A percentile compares a stretch with the other conserved stretches of the same genome.
Evolutionary conservation across 2,888 invertebrate species (phyloP).

Genomic region (Rugalucina vietnamica): DNA sequence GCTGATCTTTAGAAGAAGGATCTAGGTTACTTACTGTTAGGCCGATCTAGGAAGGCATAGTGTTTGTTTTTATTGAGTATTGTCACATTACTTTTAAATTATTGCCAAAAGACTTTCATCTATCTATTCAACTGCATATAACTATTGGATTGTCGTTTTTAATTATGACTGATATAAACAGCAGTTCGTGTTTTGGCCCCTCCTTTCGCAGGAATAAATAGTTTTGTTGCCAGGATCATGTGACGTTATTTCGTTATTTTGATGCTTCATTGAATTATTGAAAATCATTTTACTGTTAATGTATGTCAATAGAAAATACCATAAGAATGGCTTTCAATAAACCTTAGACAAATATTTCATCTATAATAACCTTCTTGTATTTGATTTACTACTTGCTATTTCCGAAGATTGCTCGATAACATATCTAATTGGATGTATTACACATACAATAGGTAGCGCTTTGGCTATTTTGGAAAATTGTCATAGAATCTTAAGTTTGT

Average conservation of each 20-base stretch:
- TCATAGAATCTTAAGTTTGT: not conserved
- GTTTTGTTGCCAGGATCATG: not conserved
- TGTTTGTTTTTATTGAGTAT: no score
- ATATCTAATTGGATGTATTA: conserved; percentile 1
- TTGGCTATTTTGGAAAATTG: not conserved
- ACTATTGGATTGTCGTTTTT: no score
- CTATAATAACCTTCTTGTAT: conserved; percentile 32
- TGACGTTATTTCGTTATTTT: not conserved
- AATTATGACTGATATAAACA: no score
- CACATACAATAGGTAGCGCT: not conserved
- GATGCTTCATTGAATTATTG: not conserved
- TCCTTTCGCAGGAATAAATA: not conserved
- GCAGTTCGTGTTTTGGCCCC: not conserved
- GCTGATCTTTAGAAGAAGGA: no score
- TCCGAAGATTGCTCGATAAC: not conserved
- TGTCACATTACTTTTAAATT: no score
- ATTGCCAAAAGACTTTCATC: no score
- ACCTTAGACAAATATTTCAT: conserved; percentile 1
- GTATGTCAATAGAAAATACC: conserved; percentile 8
- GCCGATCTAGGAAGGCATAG: no score
- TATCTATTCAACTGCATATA: no score
- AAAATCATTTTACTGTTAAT: not conserved
- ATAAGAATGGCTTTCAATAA: not conserved
- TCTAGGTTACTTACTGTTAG: no score
- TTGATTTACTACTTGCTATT: conserved; percentile 26